A percentile compares a stretch with the other conserved stretches of the same genome.
These are phyloP conservation scores for Pluvialis apricaria DNA, from an alignment of 2,113 vertebrate species.

Conservation along the genomic window DNA sequence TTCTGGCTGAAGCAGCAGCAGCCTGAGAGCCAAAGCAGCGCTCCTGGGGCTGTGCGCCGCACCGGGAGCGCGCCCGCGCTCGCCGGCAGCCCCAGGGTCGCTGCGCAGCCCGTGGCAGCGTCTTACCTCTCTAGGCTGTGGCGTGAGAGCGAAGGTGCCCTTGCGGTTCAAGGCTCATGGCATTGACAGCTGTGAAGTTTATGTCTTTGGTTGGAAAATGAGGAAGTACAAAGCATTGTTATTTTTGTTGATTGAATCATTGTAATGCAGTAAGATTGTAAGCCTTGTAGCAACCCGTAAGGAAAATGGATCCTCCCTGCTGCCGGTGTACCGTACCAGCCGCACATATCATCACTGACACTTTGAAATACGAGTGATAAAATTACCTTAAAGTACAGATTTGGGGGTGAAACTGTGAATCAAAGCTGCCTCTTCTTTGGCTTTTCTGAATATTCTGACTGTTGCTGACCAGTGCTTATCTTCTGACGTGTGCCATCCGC, in stretches of 20 bases:
- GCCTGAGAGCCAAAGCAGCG: neutral
- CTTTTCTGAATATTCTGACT: neutral
- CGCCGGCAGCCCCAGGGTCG: neutral
- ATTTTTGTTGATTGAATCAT: neutral
- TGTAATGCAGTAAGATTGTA: no score
- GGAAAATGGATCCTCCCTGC: neutral
- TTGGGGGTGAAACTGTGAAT: neutral
- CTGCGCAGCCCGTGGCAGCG: neutral
- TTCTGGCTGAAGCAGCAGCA: neutral
- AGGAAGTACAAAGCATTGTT: neutral
- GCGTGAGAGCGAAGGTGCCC: neutral
- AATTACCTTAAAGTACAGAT: neutral
- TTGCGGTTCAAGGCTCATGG: neutral
- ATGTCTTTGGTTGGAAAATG: neutral
- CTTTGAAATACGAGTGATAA: neutral
- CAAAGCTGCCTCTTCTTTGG: neutral
- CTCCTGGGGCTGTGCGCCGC: neutral
- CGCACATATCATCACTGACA: neutral
- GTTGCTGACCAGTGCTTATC: neutral
- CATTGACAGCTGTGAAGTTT: neutral
- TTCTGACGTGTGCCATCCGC: neutral
- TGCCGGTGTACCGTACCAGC: neutral
- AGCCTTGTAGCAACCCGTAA: neutral
- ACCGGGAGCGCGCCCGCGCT: no score
- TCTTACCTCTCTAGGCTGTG: neutral